A percentile compares a stretch with the other conserved stretches of the same genome.
phyloP scores from a whole-genome alignment of 2,113 vertebrate genomes.

The Rhinolophus sinicus region DNA sequence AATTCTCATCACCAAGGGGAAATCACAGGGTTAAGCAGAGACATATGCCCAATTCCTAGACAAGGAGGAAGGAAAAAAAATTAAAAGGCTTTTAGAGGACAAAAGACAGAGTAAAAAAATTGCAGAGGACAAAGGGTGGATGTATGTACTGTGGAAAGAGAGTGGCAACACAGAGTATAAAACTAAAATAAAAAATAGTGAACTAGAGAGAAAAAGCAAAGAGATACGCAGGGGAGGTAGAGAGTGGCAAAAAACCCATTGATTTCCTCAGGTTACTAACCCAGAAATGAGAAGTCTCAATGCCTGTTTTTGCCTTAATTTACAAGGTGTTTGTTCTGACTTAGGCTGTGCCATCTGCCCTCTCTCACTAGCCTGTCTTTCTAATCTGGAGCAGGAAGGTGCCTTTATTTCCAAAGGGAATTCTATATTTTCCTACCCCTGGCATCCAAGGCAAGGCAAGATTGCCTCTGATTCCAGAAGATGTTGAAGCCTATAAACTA shows the following conservation, averaged over 20 bases:
- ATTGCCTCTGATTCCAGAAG: slow-evolving; percentile 19
- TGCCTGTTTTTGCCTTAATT: slow-evolving; percentile 33
- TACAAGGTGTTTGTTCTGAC: slow-evolving; percentile 29
- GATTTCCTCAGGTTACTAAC: slow-evolving; percentile 43
- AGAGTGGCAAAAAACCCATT: slow-evolving; percentile 8
- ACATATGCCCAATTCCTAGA: neutral
- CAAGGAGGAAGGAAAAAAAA: neutral
- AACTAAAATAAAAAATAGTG: slow-evolving; percentile 12
- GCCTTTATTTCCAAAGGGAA: slow-evolving; percentile 6
- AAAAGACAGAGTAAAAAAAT: neutral
- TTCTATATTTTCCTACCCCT: neutral
- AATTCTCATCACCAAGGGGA: slow-evolving; percentile 49
- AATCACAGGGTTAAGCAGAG: neutral
- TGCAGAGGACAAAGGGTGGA: neutral
- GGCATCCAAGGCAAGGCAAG: neutral
- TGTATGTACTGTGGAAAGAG: neutral
- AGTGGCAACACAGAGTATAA: neutral
- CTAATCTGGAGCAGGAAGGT: slow-evolving; percentile 4
- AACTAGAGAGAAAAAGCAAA: neutral
- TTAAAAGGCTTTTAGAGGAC: neutral
- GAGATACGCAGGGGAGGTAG: neutral
- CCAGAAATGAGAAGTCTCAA: slow-evolving; percentile 29
- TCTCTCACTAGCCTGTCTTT: neutral
- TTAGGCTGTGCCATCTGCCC: neutral
- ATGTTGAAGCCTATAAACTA: neutral